Percentiles rank a stretch among this genome's conserved stretches.
phyloP scores from a whole-genome alignment of 2,888 invertebrate genomes.

The Sphaerophoria rueppellii region DNA sequence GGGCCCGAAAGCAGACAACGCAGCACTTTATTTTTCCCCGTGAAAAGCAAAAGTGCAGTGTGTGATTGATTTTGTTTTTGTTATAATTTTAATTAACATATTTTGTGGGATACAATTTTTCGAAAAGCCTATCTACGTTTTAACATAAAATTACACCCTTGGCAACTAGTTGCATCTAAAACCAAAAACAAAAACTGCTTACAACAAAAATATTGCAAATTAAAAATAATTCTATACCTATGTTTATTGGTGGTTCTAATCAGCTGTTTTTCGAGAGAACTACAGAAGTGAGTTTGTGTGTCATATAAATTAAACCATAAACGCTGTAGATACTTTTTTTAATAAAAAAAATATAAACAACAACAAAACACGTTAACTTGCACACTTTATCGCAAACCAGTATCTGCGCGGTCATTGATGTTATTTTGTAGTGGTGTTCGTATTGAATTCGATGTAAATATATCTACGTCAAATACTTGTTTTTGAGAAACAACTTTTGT shows the following conservation, averaged over 20 bases:
- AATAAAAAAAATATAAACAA: conserved; percentile 24
- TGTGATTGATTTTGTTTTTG: conserved; percentile 55
- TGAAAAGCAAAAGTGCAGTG: conserved; percentile 42
- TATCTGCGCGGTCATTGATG: conserved; percentile 35
- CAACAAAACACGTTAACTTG: conserved; percentile 45
- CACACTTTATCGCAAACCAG: conserved; percentile 21
- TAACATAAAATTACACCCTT: conserved; percentile 16
- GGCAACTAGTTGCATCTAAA: conserved; percentile 35
- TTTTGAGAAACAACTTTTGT: conserved; percentile 53
- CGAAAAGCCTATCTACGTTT: background rate
- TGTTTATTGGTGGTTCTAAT: conserved; percentile 10
- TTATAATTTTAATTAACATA: conserved; percentile 36
- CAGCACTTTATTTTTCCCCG: conserved; percentile 34
- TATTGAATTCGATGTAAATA: conserved; percentile 24
- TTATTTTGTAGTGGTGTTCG: conserved; percentile 43
- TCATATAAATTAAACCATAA: background rate
- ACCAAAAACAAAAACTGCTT: background rate
- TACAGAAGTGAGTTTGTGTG: background rate
- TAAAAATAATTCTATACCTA: conserved; percentile 5
- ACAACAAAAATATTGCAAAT: background rate
- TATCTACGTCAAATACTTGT: conserved; percentile 25
- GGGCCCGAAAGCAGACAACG: conserved; percentile 40
- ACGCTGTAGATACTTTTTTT: conserved; percentile 20
- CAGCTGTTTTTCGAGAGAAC: conserved; percentile 49
- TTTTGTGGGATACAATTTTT: conserved; percentile 26